These are phyloP conservation scores for Pipra filicauda DNA, from an alignment of 2,113 vertebrate genomes.

Conservation along the genomic window DNA sequence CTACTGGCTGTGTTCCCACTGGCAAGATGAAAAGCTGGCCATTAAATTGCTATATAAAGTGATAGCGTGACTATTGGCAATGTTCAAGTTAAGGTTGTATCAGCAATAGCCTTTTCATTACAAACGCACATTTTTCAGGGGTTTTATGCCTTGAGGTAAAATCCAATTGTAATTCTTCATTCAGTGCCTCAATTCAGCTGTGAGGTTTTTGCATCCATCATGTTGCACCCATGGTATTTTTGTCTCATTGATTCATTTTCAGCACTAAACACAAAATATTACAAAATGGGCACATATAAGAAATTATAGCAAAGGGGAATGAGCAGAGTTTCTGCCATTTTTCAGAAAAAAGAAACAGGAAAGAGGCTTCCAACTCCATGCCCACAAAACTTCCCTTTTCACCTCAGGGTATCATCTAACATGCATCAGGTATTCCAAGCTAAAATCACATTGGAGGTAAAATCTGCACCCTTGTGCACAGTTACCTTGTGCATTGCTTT, in stretches of 20 bases:
- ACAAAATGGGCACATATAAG: neutral
- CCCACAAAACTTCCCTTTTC: slow-evolving; percentile 4
- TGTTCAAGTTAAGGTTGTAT: slow-evolving; percentile 56
- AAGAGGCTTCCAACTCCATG: neutral
- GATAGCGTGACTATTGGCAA: slow-evolving; percentile 21
- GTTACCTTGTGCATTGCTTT: neutral
- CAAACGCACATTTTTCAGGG: slow-evolving; percentile 30
- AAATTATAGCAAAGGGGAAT: neutral
- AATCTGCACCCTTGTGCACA: neutral
- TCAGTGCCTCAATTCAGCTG: neutral
- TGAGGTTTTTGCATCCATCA: slow-evolving; percentile 17
- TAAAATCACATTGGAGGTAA: neutral
- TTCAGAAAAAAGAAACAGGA: neutral
- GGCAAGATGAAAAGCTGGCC: slow-evolving; percentile 16
- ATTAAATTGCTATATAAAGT: slow-evolving; percentile 57
- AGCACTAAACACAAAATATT: slow-evolving; percentile 9
- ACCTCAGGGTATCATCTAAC: slow-evolving; percentile 5
- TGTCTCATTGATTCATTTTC: neutral
- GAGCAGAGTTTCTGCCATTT: neutral
- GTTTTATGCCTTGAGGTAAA: slow-evolving; percentile 46
- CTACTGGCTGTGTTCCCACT: slow-evolving; percentile 13
- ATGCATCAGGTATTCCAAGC: neutral
- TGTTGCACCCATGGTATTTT: neutral
- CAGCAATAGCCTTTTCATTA: slow-evolving; percentile 48
- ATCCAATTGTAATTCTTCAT: slow-evolving; percentile 13